These are phyloP conservation scores for Promerops cafer DNA, from an alignment of 2,113 vertebrate species.

Conservation along the genomic window DNA sequence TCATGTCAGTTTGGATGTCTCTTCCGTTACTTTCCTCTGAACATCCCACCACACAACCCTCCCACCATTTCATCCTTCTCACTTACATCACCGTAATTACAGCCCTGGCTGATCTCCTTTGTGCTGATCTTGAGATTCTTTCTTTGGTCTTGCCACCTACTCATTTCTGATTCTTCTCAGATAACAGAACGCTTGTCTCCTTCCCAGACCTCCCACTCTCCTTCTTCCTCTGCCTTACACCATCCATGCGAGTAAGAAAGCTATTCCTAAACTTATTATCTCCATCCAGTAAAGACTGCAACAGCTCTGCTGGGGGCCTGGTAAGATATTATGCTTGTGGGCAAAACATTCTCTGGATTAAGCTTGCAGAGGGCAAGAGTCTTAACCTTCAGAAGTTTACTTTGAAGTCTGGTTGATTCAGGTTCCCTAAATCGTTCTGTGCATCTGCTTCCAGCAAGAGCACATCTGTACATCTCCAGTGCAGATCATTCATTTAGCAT, in stretches of 20 bases:
- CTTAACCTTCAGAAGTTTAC: slow-evolving; percentile 31
- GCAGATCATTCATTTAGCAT: background rate
- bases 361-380: slow-evolving; percentile 15
- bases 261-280: slow-evolving; percentile 34
- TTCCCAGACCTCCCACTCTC: slow-evolving; percentile 60
- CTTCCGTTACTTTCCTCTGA: slow-evolving; percentile 58
- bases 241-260: background rate
- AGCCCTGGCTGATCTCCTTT: slow-evolving; percentile 54
- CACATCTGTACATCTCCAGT: background rate
- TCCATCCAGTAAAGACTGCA: slow-evolving; percentile 36
- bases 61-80: slow-evolving; percentile 58
- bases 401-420: slow-evolving; percentile 23
- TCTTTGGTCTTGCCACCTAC: slow-evolving; percentile 63
- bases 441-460: background rate
- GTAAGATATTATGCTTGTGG: slow-evolving; percentile 6
- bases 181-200: slow-evolving; percentile 38
- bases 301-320: slow-evolving; percentile 18
- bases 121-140: slow-evolving; percentile 57
- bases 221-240: slow-evolving; percentile 7
- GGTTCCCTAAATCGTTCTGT: slow-evolving; percentile 3
- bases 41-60: slow-evolving; percentile 52
- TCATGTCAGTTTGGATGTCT: slow-evolving; percentile 30
- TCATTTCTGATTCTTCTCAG: slow-evolving; percentile 59
- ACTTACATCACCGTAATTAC: slow-evolving; percentile 53
- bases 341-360: slow-evolving; percentile 39